Evolutionary conservation across 2,797 vertebrate species (phyloP).

Genomic region (Danio choprae): DNA sequence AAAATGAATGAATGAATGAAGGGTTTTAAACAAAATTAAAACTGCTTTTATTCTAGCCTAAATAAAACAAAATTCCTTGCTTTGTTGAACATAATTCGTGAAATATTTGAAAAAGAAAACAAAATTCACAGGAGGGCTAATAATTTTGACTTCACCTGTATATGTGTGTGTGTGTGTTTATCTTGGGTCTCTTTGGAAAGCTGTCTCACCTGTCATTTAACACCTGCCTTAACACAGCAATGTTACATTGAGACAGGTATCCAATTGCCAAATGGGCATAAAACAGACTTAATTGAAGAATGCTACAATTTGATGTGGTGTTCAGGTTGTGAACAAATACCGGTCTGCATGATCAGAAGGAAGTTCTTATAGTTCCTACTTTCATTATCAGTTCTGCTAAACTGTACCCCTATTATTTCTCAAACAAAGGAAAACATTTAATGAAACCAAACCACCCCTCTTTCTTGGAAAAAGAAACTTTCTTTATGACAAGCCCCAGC

Average conservation of each 20-base stretch:
- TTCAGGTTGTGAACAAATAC: not conserved
- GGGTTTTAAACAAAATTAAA: too few relatives aligned
- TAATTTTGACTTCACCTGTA: not conserved
- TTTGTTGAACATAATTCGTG: too few relatives aligned
- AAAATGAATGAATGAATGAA: too few relatives aligned
- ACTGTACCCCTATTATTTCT: not conserved
- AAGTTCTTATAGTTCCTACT: not conserved
- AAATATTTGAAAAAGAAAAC: too few relatives aligned
- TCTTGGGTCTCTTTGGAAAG: not conserved
- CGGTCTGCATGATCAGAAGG: not conserved
- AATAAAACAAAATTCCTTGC: too few relatives aligned
- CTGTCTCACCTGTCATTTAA: slow-evolving; percentile 12
- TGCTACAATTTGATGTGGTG: not conserved
- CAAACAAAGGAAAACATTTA: not conserved
- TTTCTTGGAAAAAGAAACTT: not conserved
- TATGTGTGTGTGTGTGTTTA: not conserved
- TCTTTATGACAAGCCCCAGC: slow-evolving; percentile 1
- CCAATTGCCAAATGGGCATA: slow-evolving; percentile 2
- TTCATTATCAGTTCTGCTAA: not conserved
- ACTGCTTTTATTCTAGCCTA: too few relatives aligned
- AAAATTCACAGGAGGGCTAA: too few relatives aligned
- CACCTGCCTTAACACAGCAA: not conserved
- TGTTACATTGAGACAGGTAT: slow-evolving; percentile 23
- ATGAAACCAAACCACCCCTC: not conserved
- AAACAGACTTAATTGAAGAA: not conserved